A percentile compares a stretch with the other conserved stretches of the same genome.
phyloP scores from a whole-genome alignment of 2,797 vertebrate genomes.

The Craterocephalus amniculus region DNA sequence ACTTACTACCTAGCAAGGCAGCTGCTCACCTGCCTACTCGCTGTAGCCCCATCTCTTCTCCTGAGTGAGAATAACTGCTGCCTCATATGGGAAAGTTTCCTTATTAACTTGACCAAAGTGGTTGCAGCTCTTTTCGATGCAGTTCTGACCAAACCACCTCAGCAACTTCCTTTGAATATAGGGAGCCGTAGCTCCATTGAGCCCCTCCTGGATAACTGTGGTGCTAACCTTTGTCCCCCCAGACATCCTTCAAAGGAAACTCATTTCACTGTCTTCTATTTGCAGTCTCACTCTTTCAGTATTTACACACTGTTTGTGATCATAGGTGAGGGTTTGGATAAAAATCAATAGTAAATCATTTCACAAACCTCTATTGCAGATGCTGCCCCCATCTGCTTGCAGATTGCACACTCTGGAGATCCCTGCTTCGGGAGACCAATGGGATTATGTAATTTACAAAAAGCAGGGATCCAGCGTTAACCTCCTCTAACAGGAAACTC shows the following conservation, averaged over 20 bases:
- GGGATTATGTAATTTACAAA: too few species aligned
- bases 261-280: not conserved
- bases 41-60: not conserved
- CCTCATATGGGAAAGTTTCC: not conserved
- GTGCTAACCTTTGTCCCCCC: not conserved
- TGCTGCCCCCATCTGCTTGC: not conserved
- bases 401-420: not conserved
- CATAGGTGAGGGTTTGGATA: not conserved
- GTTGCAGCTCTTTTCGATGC: not conserved
- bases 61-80: constrained; percentile 1
- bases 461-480: too few species aligned
- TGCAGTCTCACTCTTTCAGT: not conserved
- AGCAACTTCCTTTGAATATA: not conserved
- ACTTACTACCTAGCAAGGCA: not conserved
- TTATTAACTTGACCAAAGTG: not conserved
- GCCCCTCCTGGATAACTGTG: not conserved
- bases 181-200: too few species aligned
- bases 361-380: not conserved
- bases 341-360: not conserved
- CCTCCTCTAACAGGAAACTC: too few species aligned
- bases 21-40: constrained; percentile 1
- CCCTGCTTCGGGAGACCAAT: too few species aligned
- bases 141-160: not conserved
- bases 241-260: not conserved
- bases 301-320: not conserved